Evolutionary conservation across 2,888 invertebrate genomes (phyloP).

Genomic region (Aleiodes alternator): DNA sequence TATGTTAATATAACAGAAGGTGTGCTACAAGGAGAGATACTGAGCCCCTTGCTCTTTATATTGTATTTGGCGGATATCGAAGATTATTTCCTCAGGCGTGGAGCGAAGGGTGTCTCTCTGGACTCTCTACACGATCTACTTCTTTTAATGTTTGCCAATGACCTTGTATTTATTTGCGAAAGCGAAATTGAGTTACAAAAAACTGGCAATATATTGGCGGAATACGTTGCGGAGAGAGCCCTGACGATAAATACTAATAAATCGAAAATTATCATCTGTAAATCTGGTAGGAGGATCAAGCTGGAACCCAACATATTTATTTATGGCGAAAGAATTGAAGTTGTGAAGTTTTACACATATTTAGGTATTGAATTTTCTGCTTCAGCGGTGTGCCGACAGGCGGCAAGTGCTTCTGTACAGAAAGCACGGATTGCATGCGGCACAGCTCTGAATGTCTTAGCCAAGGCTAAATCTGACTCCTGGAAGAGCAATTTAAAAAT

Average conservation of each 20-base stretch:
- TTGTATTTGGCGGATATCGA: conserved; percentile 46
- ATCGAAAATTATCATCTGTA: conserved; percentile 33
- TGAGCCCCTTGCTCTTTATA: conserved; percentile 41
- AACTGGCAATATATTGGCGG: conserved; percentile 21
- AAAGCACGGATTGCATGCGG: conserved; percentile 32
- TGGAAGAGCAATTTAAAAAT: conserved; percentile 32
- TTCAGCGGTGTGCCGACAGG: conserved; percentile 1
- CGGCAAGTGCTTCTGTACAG: conserved; percentile 5
- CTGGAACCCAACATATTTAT: conserved; percentile 8
- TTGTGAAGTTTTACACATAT: conserved; percentile 28
- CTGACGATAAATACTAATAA: conserved; percentile 37
- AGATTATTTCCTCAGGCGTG: conserved; percentile 31
- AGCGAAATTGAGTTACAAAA: conserved; percentile 2
- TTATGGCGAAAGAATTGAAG: conserved; percentile 2
- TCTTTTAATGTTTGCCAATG: conserved; percentile 44
- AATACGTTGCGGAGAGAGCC: conserved; percentile 30
- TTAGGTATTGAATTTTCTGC: conserved; percentile 31
- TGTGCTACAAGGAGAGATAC: conserved; percentile 44
- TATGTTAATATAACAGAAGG: conserved; percentile 38
- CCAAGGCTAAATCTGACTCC: conserved; percentile 32
- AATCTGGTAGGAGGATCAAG: conserved; percentile 3
- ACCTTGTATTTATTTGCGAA: conserved; percentile 39
- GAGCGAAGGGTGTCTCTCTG: conserved; percentile 37
- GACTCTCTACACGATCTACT: conserved; percentile 32
- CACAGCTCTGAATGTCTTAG: conserved; percentile 12